Percentiles rank a stretch among this genome's conserved stretches.
phyloP scores from a whole-genome alignment of 2,888 invertebrate species.

The Dolichopus griseipennis region DNA sequence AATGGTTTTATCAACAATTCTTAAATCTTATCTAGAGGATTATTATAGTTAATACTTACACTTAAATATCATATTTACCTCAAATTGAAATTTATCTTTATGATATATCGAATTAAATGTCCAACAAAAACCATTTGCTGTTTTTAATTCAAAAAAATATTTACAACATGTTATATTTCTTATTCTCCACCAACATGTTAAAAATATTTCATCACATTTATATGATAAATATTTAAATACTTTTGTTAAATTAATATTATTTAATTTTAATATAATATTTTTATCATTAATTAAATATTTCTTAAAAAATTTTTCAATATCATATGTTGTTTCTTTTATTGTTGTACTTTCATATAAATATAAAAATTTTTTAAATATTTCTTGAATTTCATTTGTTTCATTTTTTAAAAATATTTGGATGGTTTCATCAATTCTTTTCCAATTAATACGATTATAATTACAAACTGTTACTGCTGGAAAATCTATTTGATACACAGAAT shows the following conservation, averaged over 20 bases:
- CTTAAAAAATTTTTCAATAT: background rate
- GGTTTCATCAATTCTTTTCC: background rate
- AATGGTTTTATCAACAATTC: too few relatives aligned
- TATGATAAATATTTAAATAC: background rate
- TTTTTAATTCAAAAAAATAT: background rate
- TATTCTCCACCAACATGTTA: background rate
- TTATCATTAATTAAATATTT: background rate
- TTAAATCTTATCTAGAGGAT: too few relatives aligned
- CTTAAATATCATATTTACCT: background rate
- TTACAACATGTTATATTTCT: background rate
- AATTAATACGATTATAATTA: background rate
- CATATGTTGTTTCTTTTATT: background rate
- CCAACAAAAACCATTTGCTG: background rate
- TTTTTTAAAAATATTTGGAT: background rate
- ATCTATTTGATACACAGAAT: background rate
- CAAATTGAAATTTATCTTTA: slow-evolving; percentile 1
- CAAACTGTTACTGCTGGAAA: background rate
- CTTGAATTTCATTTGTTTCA: background rate
- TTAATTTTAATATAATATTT: background rate
- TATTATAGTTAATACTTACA: too few relatives aligned
- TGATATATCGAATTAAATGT: background rate
- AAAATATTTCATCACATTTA: background rate
- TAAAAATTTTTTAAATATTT: background rate
- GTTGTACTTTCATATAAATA: background rate
- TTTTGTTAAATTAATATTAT: background rate